Evolutionary conservation across 2,113 vertebrate species (phyloP).

Genomic region (Neotoma lepida): DNA sequence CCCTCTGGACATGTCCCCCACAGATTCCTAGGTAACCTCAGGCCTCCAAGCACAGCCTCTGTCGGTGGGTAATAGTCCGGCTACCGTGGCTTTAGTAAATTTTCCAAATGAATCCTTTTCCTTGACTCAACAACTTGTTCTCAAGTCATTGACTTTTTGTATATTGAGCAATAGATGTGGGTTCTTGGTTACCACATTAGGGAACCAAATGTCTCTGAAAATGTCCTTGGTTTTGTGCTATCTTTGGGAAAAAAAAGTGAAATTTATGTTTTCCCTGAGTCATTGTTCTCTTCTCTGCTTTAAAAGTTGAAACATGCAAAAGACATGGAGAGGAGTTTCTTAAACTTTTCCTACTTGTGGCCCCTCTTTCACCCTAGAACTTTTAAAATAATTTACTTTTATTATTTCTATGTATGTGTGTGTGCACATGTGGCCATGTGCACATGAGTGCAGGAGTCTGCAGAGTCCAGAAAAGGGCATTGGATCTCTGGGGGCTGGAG

Average conservation of each 20-base stretch:
- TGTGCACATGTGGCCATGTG: not conserved
- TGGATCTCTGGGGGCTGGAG: not conserved
- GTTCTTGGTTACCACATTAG: not conserved
- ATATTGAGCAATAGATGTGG: not conserved
- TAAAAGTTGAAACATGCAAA: not conserved
- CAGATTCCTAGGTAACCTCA: not conserved
- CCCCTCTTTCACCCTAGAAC: no score
- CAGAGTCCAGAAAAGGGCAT: not conserved
- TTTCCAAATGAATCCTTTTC: not conserved
- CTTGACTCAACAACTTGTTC: not conserved
- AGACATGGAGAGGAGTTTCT: not conserved
- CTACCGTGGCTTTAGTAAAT: not conserved
- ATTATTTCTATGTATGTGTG: not conserved
- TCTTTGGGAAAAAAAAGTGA: constrained; percentile 35
- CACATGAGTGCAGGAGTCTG: no score
- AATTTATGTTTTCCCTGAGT: not conserved
- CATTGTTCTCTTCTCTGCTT: not conserved
- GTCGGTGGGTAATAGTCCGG: not conserved
- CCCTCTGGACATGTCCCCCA: not conserved
- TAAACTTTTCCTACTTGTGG: not conserved
- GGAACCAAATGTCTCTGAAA: not conserved
- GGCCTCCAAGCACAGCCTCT: not conserved
- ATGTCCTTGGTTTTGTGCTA: constrained; percentile 6
- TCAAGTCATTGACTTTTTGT: not conserved
- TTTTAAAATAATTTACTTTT: not conserved